These are phyloP conservation scores for Phoenicopterus ruber DNA, from an alignment of 2,113 vertebrate species.

Conservation along the genomic window DNA sequence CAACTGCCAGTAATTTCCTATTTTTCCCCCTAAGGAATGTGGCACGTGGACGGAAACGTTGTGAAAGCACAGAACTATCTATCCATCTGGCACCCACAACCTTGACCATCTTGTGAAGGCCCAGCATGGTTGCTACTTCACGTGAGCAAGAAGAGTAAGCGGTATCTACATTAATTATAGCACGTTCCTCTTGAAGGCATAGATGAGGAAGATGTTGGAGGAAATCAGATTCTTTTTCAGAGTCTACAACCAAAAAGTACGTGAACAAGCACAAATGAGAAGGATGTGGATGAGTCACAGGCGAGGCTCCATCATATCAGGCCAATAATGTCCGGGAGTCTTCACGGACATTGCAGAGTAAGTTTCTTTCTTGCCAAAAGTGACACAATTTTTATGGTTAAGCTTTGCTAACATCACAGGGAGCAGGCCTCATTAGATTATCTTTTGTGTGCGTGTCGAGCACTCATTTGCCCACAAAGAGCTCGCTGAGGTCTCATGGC, in stretches of 20 bases:
- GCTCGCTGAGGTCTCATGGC: not conserved
- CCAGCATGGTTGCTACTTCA: not conserved
- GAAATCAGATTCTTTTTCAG: not conserved
- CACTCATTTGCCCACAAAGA: not conserved
- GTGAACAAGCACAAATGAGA: not conserved
- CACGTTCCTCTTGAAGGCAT: not conserved
- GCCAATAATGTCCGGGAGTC: not conserved
- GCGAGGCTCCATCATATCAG: not conserved
- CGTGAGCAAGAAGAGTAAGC: not conserved
- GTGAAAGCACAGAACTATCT: not conserved
- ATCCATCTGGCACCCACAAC: not conserved
- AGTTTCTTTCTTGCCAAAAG: constrained; percentile 22
- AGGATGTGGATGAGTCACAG: not conserved
- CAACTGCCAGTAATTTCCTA: not conserved
- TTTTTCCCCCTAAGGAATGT: not conserved
- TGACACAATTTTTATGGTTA: not conserved
- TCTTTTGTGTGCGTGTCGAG: not conserved
- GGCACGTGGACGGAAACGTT: not conserved
- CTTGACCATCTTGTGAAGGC: not conserved
- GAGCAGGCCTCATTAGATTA: not conserved
- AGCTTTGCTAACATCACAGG: not conserved
- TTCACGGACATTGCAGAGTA: not conserved
- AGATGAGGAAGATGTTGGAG: not conserved
- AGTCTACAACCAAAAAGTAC: not conserved
- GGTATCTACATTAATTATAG: not conserved